phyloP scores from a whole-genome alignment of 2,797 vertebrate genomes.

The Acridotheres tristis region DNA sequence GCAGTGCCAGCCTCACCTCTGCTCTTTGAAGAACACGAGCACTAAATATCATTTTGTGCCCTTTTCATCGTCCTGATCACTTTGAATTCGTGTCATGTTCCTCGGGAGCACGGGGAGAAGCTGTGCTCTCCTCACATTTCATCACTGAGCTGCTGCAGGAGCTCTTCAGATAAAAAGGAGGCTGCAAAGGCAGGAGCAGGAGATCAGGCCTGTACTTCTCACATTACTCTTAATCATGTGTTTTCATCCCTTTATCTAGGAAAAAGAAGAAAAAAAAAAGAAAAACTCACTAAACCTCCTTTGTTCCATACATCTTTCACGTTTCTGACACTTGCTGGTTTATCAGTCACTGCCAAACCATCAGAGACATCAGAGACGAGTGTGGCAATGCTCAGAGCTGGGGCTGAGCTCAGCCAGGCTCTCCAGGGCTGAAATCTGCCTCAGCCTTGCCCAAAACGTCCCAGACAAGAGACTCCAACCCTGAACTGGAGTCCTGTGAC shows the following conservation, averaged over 20 bases:
- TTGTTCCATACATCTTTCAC: not conserved
- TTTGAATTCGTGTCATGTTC: not conserved
- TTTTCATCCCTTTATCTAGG: not conserved
- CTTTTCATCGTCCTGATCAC: not conserved
- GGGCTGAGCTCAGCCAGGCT: not conserved
- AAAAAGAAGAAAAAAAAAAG: not conserved
- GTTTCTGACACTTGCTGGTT: not conserved
- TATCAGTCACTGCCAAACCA: not conserved
- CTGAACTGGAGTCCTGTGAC: not conserved
- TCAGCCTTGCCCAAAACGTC: not conserved
- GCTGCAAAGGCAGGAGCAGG: not conserved
- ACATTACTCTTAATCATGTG: not conserved
- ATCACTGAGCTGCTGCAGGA: not conserved
- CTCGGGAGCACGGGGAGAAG: fast-evolving
- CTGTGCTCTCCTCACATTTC: not conserved
- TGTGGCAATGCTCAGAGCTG: not conserved
- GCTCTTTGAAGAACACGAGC: not conserved
- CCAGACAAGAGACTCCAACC: not conserved
- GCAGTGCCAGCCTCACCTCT: not conserved
- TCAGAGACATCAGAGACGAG: fast-evolving
- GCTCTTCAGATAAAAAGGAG: not conserved
- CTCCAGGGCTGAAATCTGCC: not conserved
- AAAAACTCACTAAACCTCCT: not conserved
- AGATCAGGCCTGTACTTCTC: not conserved
- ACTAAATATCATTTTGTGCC: not conserved